Evolutionary conservation across 2,113 vertebrate genomes (phyloP).

Genomic region (Azemiops feae): DNA sequence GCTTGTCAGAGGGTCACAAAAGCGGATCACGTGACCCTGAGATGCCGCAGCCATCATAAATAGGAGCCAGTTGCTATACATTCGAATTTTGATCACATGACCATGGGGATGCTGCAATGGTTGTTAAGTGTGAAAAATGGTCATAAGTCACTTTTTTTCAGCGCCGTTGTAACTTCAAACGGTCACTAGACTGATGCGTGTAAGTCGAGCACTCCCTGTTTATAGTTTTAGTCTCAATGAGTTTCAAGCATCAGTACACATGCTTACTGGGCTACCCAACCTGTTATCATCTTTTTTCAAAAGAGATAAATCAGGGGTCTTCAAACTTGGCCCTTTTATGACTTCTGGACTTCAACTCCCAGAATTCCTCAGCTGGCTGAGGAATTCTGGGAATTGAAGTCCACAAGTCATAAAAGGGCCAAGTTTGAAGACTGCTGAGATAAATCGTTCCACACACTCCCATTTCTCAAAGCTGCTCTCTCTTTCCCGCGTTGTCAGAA

Average conservation of each 20-base stretch:
- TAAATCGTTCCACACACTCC: not conserved
- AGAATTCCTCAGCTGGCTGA: too few relatives aligned
- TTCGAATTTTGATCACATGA: too few relatives aligned
- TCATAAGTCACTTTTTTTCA: not conserved
- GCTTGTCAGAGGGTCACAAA: too few relatives aligned
- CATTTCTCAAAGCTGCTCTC: not conserved
- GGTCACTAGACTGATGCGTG: not conserved
- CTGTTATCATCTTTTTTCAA: too few relatives aligned
- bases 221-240: not conserved
- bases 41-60: too few relatives aligned
- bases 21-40: too few relatives aligned
- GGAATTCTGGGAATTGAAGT: too few relatives aligned
- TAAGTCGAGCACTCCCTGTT: not conserved
- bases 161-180: not conserved
- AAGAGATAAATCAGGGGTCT: too few relatives aligned
- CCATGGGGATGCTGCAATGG: not conserved
- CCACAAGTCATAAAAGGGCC: too few relatives aligned
- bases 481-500: not conserved
- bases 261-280: not conserved
- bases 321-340: too few relatives aligned
- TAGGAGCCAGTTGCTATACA: too few relatives aligned
- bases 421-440: not conserved
- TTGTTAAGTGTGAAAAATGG: not conserved
- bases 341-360: too few relatives aligned
- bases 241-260: not conserved